Conservation (phyloP, 2,113 vertebrate genomes). For the Campylorhamphus procurvoides region DNA sequence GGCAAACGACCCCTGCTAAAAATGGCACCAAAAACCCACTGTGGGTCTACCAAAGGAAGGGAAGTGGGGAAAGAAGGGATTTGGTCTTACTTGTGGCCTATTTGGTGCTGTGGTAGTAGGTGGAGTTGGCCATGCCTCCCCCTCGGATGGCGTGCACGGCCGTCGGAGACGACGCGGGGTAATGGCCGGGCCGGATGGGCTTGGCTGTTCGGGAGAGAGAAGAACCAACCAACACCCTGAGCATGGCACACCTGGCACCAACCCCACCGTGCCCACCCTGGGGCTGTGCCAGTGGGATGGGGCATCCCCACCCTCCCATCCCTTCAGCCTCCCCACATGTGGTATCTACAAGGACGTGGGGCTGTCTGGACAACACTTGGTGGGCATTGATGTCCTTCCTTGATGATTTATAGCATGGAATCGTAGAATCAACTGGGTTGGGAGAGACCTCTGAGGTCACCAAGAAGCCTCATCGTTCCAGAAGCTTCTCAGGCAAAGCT, state of each 20-base stretch:
- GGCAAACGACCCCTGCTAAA: neutral
- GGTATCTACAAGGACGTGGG: neutral
- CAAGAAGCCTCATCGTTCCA: neutral
- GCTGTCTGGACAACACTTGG: neutral
- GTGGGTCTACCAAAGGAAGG: neutral
- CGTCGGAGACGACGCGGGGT: constrained; percentile 86
- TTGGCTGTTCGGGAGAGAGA: constrained; percentile 77
- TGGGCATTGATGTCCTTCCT: neutral
- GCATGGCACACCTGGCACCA: neutral
- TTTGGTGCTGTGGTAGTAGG: constrained; percentile 79
- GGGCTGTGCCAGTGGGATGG: neutral
- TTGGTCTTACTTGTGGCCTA: constrained; percentile 71
- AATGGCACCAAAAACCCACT: neutral
- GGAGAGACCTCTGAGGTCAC: too few species aligned
- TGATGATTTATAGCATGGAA: neutral
- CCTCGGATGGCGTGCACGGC: constrained; percentile 80
- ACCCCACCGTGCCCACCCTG: neutral
- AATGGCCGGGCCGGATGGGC: constrained; percentile 91
- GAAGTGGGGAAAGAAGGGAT: neutral
- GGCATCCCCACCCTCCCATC: neutral
- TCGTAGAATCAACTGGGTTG: too few species aligned
- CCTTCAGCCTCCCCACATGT: neutral
- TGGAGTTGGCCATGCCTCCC: constrained; percentile 78
- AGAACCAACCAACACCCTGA: neutral
- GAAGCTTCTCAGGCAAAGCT: neutral